Percentiles rank a stretch among this genome's conserved stretches.
Conservation (phyloP, 2,888 invertebrate species). For the Oasisia sp. region DNA sequence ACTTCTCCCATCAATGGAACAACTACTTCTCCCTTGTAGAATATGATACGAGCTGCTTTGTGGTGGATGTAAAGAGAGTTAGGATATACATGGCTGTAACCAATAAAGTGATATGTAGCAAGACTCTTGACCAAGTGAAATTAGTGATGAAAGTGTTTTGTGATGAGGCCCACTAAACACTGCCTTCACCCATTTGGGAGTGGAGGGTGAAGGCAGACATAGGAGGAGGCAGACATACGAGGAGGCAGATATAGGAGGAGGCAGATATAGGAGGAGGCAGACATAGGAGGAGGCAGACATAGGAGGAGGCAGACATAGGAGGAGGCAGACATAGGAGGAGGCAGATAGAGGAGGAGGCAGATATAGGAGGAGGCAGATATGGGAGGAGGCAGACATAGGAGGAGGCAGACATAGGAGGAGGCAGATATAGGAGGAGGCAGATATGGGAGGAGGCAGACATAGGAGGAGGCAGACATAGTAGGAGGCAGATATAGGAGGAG, state of each 20-base stretch:
- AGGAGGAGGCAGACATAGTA: neutral
- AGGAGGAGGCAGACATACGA: neutral
- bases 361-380: conserved; percentile 18
- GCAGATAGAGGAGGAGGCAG: no score
- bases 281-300: conserved; percentile 22
- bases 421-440: conserved; percentile 20
- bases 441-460: neutral
- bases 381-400: conserved; percentile 32
- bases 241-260: conserved; percentile 32
- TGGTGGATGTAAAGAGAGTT: neutral
- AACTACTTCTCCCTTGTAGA: neutral
- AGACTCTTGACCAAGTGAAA: neutral
- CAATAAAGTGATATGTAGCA: neutral
- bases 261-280: conserved; percentile 28
- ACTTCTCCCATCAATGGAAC: no score
- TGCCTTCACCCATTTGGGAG: neutral
- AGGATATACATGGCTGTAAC: neutral
- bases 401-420: conserved; percentile 25
- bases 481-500: neutral
- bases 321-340: neutral
- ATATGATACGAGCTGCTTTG: neutral
- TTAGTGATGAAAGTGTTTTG: neutral
- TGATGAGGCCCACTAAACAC: no score
- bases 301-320: neutral
- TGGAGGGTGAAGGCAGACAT: conserved; percentile 19